These are phyloP conservation scores for Trematomus loennbergii DNA, from an alignment of 2,113 vertebrate species.

Conservation along the genomic window DNA sequence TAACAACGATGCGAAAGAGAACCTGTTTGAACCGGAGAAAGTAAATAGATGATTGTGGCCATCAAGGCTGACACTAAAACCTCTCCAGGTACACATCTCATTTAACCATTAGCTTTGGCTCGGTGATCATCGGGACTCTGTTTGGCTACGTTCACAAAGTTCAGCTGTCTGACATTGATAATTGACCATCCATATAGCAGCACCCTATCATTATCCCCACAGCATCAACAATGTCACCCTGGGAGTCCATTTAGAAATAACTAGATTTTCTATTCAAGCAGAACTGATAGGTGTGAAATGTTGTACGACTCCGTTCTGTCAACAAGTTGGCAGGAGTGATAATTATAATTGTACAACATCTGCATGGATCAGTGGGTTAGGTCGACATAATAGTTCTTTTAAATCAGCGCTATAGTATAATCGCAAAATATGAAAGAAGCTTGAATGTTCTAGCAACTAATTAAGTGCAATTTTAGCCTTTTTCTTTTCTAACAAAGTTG, in stretches of 20 bases:
- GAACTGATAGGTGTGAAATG: neutral
- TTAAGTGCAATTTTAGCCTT: constrained; percentile 1
- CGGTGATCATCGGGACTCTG: neutral
- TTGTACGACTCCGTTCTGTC: neutral
- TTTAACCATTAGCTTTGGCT: constrained; percentile 40
- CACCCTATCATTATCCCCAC: neutral
- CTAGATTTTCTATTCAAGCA: neutral
- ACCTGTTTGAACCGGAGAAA: constrained; percentile 25
- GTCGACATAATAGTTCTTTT: neutral
- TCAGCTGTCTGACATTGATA: constrained; percentile 5
- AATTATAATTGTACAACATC: constrained; percentile 12
- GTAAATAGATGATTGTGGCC: constrained; percentile 35
- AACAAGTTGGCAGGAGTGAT: neutral
- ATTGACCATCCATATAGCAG: neutral
- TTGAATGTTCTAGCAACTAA: constrained; percentile 3
- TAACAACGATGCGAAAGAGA: neutral
- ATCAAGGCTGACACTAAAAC: constrained; percentile 32
- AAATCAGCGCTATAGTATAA: neutral
- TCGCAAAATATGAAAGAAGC: neutral
- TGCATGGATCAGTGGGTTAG: neutral
- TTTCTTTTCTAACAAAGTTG: neutral
- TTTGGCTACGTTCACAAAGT: neutral
- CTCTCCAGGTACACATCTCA: constrained; percentile 38
- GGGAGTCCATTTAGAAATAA: neutral
- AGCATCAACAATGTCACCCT: neutral